A percentile compares a stretch with the other conserved stretches of the same genome.
phyloP scores from a whole-genome alignment of 2,888 invertebrate species.

The Lasioglossum calceatum region DNA sequence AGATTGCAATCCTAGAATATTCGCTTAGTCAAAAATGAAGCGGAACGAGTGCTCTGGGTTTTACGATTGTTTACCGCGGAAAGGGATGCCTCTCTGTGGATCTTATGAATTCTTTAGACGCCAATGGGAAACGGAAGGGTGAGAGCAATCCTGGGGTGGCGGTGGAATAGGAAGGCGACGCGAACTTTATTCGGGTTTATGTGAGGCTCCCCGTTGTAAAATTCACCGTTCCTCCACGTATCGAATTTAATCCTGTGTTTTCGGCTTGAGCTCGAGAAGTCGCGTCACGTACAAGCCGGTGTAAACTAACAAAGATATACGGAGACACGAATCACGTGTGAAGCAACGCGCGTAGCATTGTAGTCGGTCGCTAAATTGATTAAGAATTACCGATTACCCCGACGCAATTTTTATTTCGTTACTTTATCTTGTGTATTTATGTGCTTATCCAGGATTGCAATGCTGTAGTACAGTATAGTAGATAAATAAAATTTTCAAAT shows the following conservation, averaged over 20 bases:
- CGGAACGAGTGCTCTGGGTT: constrained; percentile 59
- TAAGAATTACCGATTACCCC: background rate
- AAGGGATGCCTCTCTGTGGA: constrained; percentile 65
- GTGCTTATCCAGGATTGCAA: background rate
- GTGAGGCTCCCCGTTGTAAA: constrained; percentile 60
- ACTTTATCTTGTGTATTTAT: background rate
- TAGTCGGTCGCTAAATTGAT: background rate
- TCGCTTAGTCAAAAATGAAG: constrained; percentile 57
- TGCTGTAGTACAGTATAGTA: background rate
- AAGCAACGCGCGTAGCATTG: constrained; percentile 24
- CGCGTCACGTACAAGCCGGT: constrained; percentile 60
- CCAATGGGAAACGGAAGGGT: constrained; percentile 61
- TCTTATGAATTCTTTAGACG: constrained; percentile 75
- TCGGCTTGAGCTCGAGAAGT: constrained; percentile 56
- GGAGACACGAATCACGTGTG: constrained; percentile 34
- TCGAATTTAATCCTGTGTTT: constrained; percentile 65
- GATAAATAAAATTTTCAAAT: background rate
- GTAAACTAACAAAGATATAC: constrained; percentile 64
- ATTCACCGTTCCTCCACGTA: constrained; percentile 61
- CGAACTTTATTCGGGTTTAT: constrained; percentile 66
- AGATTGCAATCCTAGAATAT: constrained; percentile 54
- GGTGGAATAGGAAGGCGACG: constrained; percentile 10
- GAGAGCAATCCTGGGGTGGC: constrained; percentile 59
- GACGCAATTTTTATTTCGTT: background rate
- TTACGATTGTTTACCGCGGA: constrained; percentile 69